Evolutionary conservation across 2,888 invertebrate species (phyloP).

Genomic region (Melanchra persicariae): DNA sequence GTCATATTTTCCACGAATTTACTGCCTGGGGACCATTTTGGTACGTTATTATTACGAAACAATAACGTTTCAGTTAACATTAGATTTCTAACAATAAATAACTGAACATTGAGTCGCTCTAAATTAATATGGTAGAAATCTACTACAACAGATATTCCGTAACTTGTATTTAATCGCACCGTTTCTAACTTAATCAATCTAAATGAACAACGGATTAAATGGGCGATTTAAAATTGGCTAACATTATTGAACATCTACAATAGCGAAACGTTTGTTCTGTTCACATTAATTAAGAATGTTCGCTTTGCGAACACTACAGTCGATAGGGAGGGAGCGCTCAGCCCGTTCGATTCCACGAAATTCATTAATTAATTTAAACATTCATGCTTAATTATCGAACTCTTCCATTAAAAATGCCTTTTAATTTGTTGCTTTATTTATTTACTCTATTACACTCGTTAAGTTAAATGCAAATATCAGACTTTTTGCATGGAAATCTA

Average conservation of each 20-base stretch:
- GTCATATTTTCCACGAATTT: constrained; percentile 67
- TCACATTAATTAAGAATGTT: constrained; percentile 86
- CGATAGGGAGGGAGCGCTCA: constrained; percentile 66
- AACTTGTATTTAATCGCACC: constrained; percentile 61
- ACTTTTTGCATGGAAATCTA: constrained; percentile 72
- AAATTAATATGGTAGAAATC: constrained; percentile 47
- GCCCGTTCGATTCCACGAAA: constrained; percentile 79
- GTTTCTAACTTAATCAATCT: constrained; percentile 69
- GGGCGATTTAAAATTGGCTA: constrained; percentile 75
- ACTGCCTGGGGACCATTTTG: constrained; percentile 46
- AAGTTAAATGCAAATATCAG: constrained; percentile 76
- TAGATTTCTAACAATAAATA: constrained; percentile 14
- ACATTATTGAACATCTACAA: constrained; percentile 78
- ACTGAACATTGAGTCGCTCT: constrained; percentile 30
- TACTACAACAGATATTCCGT: constrained; percentile 50
- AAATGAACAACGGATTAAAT: constrained; percentile 72
- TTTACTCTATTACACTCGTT: constrained; percentile 74
- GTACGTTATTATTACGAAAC: constrained; percentile 47
- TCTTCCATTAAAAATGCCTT: constrained; percentile 87
- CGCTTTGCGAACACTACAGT: constrained; percentile 79
- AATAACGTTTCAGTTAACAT: constrained; percentile 30
- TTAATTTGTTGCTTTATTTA: constrained; percentile 88
- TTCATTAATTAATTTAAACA: constrained; percentile 89
- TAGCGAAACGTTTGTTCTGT: constrained; percentile 82
- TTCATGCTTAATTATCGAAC: constrained; percentile 89